These are phyloP conservation scores for Drosophila hydei DNA, from an alignment of 1,140 invertebrate genomes.

Conservation along the genomic window DNA sequence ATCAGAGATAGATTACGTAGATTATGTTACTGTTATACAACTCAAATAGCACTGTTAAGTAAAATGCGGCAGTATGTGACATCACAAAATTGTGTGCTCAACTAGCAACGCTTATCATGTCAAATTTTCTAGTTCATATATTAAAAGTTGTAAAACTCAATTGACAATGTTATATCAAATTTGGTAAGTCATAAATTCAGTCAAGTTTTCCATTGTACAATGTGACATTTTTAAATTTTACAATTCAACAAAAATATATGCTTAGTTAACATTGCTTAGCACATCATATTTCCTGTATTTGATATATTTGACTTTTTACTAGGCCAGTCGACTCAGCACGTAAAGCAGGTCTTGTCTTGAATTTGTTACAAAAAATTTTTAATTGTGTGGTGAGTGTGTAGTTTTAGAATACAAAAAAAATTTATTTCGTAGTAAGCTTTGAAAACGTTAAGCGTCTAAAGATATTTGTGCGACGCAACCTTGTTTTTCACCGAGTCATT, in stretches of 20 bases:
- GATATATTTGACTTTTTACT: not conserved
- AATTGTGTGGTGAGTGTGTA: slow-evolving; percentile 42
- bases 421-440: slow-evolving; percentile 11
- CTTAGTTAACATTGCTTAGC: not conserved
- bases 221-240: too few relatives aligned
- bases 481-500: slow-evolving; percentile 7
- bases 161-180: too few relatives aligned
- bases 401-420: slow-evolving; percentile 8
- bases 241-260: not conserved
- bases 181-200: too few relatives aligned
- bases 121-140: not conserved
- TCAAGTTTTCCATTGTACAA: too few relatives aligned
- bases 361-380: slow-evolving; percentile 42
- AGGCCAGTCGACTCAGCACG: slow-evolving; percentile 47
- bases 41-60: slow-evolving; percentile 31
- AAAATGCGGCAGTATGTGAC: not conserved
- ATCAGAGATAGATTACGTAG: not conserved
- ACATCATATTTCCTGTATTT: not conserved
- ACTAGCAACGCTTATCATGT: not conserved
- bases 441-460: slow-evolving; percentile 2
- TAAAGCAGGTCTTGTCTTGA: slow-evolving; percentile 52
- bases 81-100: not conserved
- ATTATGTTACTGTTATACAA: not conserved
- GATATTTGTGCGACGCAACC: not conserved
- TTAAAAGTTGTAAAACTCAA: not conserved